Evolutionary conservation across 2,888 invertebrate species (phyloP).

Genomic region (Monoplex corrugatus): DNA sequence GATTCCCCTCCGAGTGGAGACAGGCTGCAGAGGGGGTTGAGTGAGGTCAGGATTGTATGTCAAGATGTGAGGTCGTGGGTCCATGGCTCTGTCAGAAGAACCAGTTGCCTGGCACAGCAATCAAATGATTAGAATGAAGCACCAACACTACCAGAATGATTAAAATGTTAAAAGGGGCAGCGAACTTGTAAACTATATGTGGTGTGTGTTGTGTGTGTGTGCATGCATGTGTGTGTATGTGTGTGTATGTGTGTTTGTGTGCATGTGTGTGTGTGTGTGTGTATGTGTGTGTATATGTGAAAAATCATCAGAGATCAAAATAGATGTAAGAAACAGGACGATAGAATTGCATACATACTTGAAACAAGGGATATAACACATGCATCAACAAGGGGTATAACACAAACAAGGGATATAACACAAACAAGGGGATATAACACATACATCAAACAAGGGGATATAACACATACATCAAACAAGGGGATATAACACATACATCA

Average conservation of each 20-base stretch:
- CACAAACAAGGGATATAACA: background rate
- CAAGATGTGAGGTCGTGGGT: background rate
- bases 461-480: too few species aligned
- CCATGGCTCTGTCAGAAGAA: background rate
- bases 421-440: background rate
- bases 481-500: too few species aligned
- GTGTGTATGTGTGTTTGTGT: conserved; percentile 33
- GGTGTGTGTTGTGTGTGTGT: conserved; percentile 28
- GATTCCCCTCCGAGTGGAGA: too few species aligned
- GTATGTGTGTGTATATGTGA: background rate
- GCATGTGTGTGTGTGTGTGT: background rate
- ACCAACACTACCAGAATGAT: background rate
- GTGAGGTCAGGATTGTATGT: background rate
- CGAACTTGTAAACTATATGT: background rate
- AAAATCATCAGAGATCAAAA: background rate
- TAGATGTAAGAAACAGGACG: background rate
- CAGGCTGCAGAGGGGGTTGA: too few species aligned
- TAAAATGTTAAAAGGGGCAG: background rate
- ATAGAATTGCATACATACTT: background rate
- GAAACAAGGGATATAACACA: too few species aligned
- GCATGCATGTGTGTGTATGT: conserved; percentile 10
- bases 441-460: background rate
- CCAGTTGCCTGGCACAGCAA: background rate
- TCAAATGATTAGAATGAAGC: background rate
- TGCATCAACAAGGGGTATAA: background rate